phyloP scores from a whole-genome alignment of 2,797 vertebrate species.

The Hafferia zeledoni region DNA sequence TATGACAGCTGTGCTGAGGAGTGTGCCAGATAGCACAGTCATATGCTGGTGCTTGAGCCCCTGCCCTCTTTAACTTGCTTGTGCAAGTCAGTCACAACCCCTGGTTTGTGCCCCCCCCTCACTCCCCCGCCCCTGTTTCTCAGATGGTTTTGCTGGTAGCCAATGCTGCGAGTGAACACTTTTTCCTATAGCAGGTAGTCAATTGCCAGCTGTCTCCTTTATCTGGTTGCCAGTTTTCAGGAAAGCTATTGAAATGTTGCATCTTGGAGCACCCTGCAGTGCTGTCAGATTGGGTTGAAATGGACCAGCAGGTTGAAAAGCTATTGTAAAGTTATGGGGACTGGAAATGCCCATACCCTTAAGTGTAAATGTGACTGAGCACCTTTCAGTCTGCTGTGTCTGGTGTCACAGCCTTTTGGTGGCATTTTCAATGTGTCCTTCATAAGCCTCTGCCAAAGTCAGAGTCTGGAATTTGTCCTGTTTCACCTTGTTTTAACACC shows the following conservation, averaged over 20 bases:
- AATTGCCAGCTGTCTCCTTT: neutral
- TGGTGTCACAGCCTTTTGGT: neutral
- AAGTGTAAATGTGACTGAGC: neutral
- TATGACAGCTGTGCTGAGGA: neutral
- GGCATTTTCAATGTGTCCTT: constrained; percentile 35
- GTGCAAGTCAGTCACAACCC: neutral
- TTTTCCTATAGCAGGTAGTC: neutral
- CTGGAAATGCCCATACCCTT: neutral
- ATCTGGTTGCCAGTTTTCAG: neutral
- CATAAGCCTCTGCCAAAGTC: constrained; percentile 13
- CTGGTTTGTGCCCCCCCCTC: neutral
- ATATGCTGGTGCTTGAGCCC: neutral
- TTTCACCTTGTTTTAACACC: constrained; percentile 63
- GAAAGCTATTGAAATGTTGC: neutral
- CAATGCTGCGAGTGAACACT: neutral
- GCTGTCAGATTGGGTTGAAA: constrained; percentile 1
- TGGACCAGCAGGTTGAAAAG: neutral
- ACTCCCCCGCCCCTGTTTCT: neutral
- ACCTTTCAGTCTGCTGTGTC: neutral
- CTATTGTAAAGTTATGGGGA: neutral
- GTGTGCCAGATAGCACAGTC: neutral
- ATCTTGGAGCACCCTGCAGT: neutral
- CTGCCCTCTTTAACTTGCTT: neutral
- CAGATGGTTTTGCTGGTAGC: neutral
- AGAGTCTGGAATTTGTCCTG: constrained; percentile 36